Percentiles rank a stretch among this genome's conserved stretches.
Conservation (phyloP, 2,797 vertebrate genomes). For the Enteromius fasciolatus region DNA sequence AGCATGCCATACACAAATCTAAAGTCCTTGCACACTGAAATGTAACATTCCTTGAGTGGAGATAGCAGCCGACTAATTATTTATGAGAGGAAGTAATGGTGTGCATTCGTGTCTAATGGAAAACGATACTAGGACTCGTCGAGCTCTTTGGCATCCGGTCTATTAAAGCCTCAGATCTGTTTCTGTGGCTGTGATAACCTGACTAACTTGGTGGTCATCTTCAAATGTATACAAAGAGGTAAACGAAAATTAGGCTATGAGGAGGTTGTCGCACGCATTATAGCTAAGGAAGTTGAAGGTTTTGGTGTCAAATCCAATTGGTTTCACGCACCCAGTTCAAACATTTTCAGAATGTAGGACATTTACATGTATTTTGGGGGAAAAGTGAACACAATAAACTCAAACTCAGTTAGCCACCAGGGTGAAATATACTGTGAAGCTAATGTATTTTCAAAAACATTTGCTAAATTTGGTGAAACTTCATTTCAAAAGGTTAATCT, state of each 20-base stretch:
- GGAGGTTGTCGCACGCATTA: not conserved
- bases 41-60: conserved; percentile 37
- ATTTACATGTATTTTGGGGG: not conserved
- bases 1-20: not conserved
- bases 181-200: conserved; percentile 23
- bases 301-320: not conserved
- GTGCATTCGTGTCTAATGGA: conserved; percentile 35
- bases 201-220: conserved; percentile 1
- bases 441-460: not conserved
- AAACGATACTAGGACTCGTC: conserved; percentile 37
- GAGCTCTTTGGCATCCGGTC: conserved; percentile 34
- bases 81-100: conserved; percentile 43
- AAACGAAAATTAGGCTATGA: not conserved
- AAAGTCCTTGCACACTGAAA: conserved; percentile 8
- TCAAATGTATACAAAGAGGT: conserved; percentile 6
- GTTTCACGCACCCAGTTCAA: not conserved
- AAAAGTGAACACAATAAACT: not conserved
- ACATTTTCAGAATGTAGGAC: not conserved
- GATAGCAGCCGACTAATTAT: conserved; percentile 41
- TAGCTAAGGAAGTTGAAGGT: not conserved
- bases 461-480: too few relatives aligned
- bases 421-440: not conserved
- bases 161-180: conserved; percentile 12
- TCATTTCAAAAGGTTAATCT: not conserved
- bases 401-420: not conserved